Conservation (phyloP, 2,113 vertebrate species). For the Hiodon tergisus region DNA sequence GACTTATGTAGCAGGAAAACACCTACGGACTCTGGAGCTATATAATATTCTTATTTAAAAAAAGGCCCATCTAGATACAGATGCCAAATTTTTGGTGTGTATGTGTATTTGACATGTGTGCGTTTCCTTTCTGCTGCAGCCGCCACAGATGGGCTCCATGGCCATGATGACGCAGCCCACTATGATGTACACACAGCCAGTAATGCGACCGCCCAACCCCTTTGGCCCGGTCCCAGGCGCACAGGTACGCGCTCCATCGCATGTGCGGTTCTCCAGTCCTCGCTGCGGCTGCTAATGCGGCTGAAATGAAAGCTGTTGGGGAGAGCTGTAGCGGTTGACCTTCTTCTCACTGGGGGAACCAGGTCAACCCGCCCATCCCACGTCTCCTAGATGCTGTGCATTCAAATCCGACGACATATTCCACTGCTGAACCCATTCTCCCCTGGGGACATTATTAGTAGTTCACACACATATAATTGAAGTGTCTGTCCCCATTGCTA, state of each 20-base stretch:
- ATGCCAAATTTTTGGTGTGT: background rate
- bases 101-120: background rate
- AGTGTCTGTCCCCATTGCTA: background rate
- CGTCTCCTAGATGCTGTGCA: too few species aligned
- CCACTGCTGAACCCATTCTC: background rate
- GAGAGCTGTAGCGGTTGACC: background rate
- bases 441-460: background rate
- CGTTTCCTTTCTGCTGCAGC: slow-evolving; percentile 49
- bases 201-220: slow-evolving; percentile 89
- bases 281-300: background rate
- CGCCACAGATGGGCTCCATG: slow-evolving; percentile 80
- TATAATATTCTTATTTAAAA: too few species aligned
- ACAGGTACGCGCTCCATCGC: slow-evolving; percentile 64
- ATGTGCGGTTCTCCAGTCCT: too few species aligned
- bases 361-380: background rate
- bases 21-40: too few species aligned
- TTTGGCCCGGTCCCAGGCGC: slow-evolving; percentile 83
- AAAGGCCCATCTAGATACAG: background rate
- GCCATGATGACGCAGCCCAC: slow-evolving; percentile 88
- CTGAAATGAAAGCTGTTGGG: background rate
- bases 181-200: slow-evolving; percentile 89
- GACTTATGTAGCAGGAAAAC: too few species aligned
- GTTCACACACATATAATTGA: too few species aligned
- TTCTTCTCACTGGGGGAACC: background rate
- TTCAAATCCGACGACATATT: too few species aligned